These are phyloP conservation scores for Drosophila teissieri DNA, from an alignment of 1,140 invertebrate species.

Conservation along the genomic window DNA sequence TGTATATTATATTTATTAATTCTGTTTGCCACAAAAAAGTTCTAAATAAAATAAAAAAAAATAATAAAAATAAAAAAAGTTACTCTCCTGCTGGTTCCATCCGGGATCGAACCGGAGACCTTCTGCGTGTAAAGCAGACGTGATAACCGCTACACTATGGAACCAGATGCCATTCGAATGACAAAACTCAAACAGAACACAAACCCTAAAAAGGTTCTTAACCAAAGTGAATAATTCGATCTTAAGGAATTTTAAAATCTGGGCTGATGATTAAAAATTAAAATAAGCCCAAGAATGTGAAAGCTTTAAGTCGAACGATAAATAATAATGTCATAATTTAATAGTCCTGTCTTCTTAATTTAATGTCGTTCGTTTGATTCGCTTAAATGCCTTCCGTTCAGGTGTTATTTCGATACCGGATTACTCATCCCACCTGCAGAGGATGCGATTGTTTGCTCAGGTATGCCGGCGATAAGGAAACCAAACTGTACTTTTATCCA, in stretches of 20 bases:
- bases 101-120: slow-evolving; percentile 88
- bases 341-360: neutral
- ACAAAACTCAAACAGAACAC: slow-evolving; percentile 5
- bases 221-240: too few species aligned
- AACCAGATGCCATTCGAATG: slow-evolving; percentile 49
- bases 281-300: neutral
- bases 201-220: neutral
- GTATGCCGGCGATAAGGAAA: slow-evolving; percentile 12
- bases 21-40: too few species aligned
- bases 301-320: neutral
- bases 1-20: too few species aligned
- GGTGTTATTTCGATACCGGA: slow-evolving; percentile 34
- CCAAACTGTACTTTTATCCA: slow-evolving; percentile 34
- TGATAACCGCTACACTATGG: slow-evolving; percentile 88
- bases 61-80: slow-evolving; percentile 11
- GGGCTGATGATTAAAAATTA: neutral
- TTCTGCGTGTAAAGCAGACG: slow-evolving; percentile 88
- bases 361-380: slow-evolving; percentile 4
- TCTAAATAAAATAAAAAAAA: slow-evolving; percentile 3
- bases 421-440: slow-evolving; percentile 34
- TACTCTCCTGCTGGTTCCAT: slow-evolving; percentile 85
- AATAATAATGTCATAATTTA: slow-evolving; percentile 19
- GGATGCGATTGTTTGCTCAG: slow-evolving; percentile 20
- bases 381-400: slow-evolving; percentile 26
- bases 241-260: neutral